Evolutionary conservation across 2,797 vertebrate species (phyloP).

Genomic region (Morelia viridis): DNA sequence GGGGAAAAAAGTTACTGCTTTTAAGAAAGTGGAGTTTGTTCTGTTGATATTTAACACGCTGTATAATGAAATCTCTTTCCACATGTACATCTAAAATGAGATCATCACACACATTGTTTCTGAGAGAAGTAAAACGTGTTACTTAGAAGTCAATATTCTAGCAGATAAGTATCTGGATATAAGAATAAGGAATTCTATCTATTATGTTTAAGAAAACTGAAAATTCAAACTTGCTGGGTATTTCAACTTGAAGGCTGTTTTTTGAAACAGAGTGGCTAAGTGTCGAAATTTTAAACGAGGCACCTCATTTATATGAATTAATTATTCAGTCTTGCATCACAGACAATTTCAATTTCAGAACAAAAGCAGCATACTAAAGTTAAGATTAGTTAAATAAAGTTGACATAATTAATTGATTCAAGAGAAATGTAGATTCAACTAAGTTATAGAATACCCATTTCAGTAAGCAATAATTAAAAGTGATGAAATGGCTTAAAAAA

Average conservation of each 20-base stretch:
- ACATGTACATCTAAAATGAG: not conserved
- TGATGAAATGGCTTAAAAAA: not conserved
- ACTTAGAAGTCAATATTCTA: not conserved
- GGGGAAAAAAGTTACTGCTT: not conserved
- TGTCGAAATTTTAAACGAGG: not conserved
- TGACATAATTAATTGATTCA: not conserved
- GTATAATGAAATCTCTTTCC: not conserved
- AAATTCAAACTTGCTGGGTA: not conserved
- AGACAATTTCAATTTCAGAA: not conserved
- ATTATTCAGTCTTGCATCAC: not conserved
- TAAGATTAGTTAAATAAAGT: not conserved
- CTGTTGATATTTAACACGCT: not conserved
- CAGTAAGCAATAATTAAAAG: not conserved
- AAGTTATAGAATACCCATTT: not conserved
- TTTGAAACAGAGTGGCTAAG: not conserved
- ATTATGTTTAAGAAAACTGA: not conserved
- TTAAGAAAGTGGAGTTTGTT: not conserved
- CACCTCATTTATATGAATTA: not conserved
- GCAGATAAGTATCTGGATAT: not conserved
- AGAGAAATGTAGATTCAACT: too few species aligned
- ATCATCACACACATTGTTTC: not conserved
- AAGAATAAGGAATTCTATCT: not conserved
- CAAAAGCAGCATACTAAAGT: not conserved
- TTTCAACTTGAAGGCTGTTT: not conserved
- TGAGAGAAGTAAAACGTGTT: not conserved